Conservation (phyloP, 2,113 vertebrate genomes). For the Leucoraja erinaceus region DNA sequence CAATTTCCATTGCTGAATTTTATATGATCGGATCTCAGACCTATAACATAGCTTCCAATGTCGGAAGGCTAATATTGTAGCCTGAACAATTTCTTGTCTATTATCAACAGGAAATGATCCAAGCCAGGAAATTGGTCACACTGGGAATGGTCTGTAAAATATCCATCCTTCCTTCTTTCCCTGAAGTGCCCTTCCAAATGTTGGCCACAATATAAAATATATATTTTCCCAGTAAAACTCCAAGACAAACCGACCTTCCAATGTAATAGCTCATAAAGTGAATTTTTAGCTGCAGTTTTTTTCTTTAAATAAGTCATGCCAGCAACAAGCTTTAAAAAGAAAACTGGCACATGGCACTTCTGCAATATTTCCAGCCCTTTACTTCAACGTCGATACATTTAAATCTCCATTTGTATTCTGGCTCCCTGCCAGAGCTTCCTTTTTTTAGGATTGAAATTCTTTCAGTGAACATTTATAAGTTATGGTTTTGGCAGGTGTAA, state of each 20-base stretch:
- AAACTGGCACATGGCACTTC: not conserved
- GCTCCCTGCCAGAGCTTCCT: not conserved
- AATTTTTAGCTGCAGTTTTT: not conserved
- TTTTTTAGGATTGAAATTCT: not conserved
- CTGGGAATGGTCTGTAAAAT: not conserved
- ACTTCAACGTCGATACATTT: not conserved
- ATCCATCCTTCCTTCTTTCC: not conserved
- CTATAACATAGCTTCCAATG: not conserved
- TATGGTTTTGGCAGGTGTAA: not conserved
- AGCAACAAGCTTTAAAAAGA: not conserved
- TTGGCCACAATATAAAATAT: no score
- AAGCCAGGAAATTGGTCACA: not conserved
- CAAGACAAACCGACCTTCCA: no score
- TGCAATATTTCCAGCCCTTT: not conserved
- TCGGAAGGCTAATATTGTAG: not conserved
- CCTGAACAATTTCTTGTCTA: not conserved
- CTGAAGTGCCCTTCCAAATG: not conserved
- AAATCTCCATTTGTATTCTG: constrained; percentile 5
- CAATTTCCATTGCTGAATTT: not conserved
- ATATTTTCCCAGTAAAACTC: no score
- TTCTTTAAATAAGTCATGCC: not conserved
- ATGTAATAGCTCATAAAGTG: not conserved
- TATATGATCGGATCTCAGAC: not conserved
- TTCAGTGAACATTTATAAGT: not conserved
- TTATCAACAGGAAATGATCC: not conserved